These are phyloP conservation scores for Acanthosepion lycidas DNA, from an alignment of 2,888 invertebrate genomes.

Conservation along the genomic window DNA sequence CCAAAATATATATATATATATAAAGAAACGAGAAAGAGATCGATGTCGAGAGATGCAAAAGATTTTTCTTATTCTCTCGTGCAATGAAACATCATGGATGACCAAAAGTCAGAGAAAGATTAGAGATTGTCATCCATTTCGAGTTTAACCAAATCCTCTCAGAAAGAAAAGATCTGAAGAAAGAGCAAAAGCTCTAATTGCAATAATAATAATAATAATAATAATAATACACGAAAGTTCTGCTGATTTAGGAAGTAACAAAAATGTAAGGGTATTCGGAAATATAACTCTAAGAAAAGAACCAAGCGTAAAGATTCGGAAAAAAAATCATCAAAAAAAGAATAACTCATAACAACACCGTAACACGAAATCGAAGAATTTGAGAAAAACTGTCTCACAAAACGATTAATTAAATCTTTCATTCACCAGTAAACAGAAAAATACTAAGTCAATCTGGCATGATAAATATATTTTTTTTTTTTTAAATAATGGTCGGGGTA, in stretches of 20 bases:
- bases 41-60: neutral
- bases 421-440: neutral
- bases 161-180: neutral
- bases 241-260: neutral
- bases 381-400: neutral
- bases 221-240: too few relatives aligned
- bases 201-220: too few relatives aligned
- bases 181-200: neutral
- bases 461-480: too few relatives aligned
- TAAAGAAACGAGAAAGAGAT: neutral
- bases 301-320: neutral
- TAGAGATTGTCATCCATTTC: neutral
- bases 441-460: neutral
- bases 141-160: neutral
- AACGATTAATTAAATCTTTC: conserved; percentile 18
- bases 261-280: neutral
- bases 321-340: neutral
- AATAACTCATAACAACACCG: neutral
- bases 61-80: neutral
- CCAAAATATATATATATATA: neutral
- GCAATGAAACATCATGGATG: neutral
- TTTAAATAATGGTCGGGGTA: neutral
- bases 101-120: neutral
- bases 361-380: neutral
- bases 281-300: neutral